Base-by-base conservation (phyloP, 2,113 vertebrate species). In the Cygnus buccinator region DNA sequence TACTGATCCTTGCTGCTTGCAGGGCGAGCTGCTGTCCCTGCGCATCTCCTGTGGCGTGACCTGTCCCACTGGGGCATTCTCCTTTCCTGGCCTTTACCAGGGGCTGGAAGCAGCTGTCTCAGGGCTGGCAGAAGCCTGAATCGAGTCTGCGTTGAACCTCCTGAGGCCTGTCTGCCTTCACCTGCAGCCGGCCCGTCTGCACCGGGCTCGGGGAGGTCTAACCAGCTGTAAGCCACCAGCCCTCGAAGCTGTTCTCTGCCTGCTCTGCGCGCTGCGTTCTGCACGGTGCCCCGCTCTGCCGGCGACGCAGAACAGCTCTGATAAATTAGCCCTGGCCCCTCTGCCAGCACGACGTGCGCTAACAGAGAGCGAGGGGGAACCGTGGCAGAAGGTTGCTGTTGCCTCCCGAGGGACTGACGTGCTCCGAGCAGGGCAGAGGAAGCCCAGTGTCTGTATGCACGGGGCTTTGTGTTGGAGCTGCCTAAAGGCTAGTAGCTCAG, bases 311-410 rank as follows among this genome's bases (percentile, higher is more conserved):
- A 37, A n/a, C 19, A 9, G 39, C 72, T 77, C 46, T 61, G 65
- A 39, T 16, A 13, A 11, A 39, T 29, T 59, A 28, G 48, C 48
- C 48, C 33, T 9, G 18, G 11, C 83, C 11, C 48, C 55, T 35
- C 23, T 35, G 33, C 55, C 22, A 15, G 23, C 8, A 3, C 22
- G 33, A 2, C 2, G 0, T 1, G 0, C 0, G 2, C 29, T 20
- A 17, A 1, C 10, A 39, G 43, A 35, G 70, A 71, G 37, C 13
- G 6, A 12, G 39, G 70, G 62, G 65, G 68, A 33, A 58, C 6
- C 0, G 37, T n/a, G 44, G 41, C 54, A 44, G 85, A 65, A 41
- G 54, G 54, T 65, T 29, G 48, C n/a, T 16, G 10, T 37, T 8
- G 9, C 37, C 72, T 57, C 28, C 37, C 52, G 17, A 4, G 37